Evolutionary conservation across 1,140 invertebrate species (phyloP), one percentile per base, ranked within the genome.

Genomic region (Drosophila mojavensis): DNA sequence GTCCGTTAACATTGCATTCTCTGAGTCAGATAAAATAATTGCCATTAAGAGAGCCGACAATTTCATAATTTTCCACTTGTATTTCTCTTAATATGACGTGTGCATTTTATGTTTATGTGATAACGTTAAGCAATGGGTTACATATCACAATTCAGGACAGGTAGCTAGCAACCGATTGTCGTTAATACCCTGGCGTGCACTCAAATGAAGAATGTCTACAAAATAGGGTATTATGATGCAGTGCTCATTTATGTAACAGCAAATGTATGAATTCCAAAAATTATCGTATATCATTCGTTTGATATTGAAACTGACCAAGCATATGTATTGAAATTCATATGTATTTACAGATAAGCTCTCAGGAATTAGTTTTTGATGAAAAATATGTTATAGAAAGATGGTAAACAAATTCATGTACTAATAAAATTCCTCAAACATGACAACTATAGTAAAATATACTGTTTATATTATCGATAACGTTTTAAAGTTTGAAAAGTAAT

Each of bases 21-120:
- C 2, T 33, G 6, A 0, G 5, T 6, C 6, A 30, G 28, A 30
- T 33, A 7, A 1, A 33, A 33, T 33, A 1, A 47, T 1, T 17
- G 15, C 43, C 2, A 6, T 15, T 17, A 15, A 17, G 43, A 15
- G n/a, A 15, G 13, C 43, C 13, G 13, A 15, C 13, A 45, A 73
- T 73, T 73, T 73, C 70, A 50, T 66, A 58, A 68, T 11, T 0
- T 6, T 20, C 48, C 5, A 45, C 0, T 0, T 6, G 28, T 28
- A 24, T 20, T 55, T 13, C 7, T 39, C 5, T 41, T 20, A 4
- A n/a, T 6, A 30, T 50, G 53, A 67, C 55, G 64, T 59, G 45
- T 2, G 5, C 41, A 0, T 20, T 24, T 61, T 36, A 48, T 48
- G 43, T 33, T 55, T 61, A 11, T 36, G 20, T 50, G 64, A 61